Base-by-base conservation (phyloP, 2,113 vertebrate genomes). In the Atlantisia rogersi region DNA sequence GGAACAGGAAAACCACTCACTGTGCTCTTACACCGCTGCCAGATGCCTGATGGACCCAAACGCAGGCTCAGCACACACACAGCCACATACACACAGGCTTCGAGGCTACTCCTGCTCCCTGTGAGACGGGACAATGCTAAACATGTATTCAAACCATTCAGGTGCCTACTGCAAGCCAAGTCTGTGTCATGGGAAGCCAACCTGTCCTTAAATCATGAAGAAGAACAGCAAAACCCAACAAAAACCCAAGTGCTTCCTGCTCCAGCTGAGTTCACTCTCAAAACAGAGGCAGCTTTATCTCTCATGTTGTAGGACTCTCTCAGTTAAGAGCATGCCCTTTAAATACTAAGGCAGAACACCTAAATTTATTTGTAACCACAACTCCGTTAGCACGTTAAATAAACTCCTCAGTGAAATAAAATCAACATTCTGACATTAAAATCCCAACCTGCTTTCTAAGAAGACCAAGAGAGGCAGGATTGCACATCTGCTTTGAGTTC, bases 111-210 rank as follows among this genome's bases (percentile, higher is more conserved):
- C 26, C 40, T 58, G 17, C 17, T 42, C 32, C 22, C 28, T 56
- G 70, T 25, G 28, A 28, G 78, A 48, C 35, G 25, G 53, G 13
- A 62, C 20, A 39, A 21, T 26, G n/a, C 1, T 48, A 37, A 31
- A 76, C 35, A 31, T 5, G 12, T 12, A 12, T 28, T 21, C 29
- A 31, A 32, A 22, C 56, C 11, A 8, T 28, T 18, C 50, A 37
- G 6, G 28, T 44, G 28, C 39, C 48, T 15, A 11, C 11, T 21
- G 18, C 37, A 52, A 32, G 35, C 7, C 58, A 63, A 11, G 58
- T 15, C 25, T 1, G 22, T 31, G 19, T 17, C 2, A 0, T n/a
- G 39, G 48, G 39, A 46, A 40, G 63, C 10, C 22, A n/a, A 20
- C 2, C 73, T 58, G 21, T 42, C 73, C 73, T 21, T 37, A 28